Base-by-base conservation (phyloP, 2,113 vertebrate species). In the Lampris megalopsis region DNA sequence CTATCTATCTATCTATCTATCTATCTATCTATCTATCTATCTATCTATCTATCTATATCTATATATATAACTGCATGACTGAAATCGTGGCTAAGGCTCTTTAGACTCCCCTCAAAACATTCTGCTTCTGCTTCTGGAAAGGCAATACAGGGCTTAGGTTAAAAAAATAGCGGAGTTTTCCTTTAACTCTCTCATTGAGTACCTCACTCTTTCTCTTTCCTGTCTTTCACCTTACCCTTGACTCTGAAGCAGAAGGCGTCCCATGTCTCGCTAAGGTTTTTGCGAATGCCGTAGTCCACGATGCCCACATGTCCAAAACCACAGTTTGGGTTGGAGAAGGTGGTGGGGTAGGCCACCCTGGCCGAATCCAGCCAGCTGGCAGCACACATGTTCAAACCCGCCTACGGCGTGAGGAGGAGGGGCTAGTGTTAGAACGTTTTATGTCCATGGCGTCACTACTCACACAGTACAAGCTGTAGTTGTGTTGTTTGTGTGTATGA, bases 191-290 rank as follows among this genome's bases (percentile, higher is more conserved):
- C 35, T 35, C 13, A 53, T 45, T 38, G 47, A 24, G 9, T 52
- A 24, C 4, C 42, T 36, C 40, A 11, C 8, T 49, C 9, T 40
- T 9, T 40, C 24, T 50, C 41, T 5, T 48, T 49, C 2, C 36
- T 11, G 13, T 64, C 3, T 48, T 11, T 0, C n/a, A 47, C 11
- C 54, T 92, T 82, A 98, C 98, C 97, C 90, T 97, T 97, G 85
- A 96, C 88, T 74, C 97, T 86, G 89, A 96, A 98, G 90, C 98
- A 99, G 94, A 96, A 99, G 37, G 92, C 91, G 37, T 99, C 97
- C 97, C 97, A 98, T 36, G 81, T 95, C 90, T 97, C 96, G 0
- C 93, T 95, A 77, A 94, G 81, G 73, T 97, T 96, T 68, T 40
- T 80, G 71, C 96, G 95, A 11, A 3, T 41, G 0, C 97, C 96